phyloP scores from a whole-genome alignment of 2,797 vertebrate species.

The Chloroceryle amazona region DNA sequence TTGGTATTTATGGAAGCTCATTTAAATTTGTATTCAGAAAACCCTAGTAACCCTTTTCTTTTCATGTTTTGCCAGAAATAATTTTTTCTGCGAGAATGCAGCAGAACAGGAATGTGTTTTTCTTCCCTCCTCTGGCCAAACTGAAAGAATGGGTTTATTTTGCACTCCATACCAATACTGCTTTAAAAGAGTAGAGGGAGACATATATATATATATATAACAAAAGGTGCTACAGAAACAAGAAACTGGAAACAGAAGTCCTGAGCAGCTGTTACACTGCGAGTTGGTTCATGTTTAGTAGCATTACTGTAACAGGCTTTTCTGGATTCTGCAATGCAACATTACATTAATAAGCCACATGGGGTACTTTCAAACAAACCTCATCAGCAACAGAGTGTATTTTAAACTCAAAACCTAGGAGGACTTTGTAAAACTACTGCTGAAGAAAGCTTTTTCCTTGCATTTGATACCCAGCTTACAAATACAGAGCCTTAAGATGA shows the following conservation, averaged over 20 bases:
- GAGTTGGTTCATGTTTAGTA: conserved; percentile 19
- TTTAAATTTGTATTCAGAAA: background rate
- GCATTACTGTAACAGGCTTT: conserved; percentile 26
- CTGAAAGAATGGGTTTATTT: background rate
- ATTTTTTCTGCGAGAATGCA: background rate
- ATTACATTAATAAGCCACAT: background rate
- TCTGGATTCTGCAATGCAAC: background rate
- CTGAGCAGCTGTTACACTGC: background rate
- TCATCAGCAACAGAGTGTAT: background rate
- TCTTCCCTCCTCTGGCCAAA: background rate
- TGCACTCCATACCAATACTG: background rate
- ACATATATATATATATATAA: background rate
- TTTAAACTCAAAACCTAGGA: background rate
- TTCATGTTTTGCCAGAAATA: background rate
- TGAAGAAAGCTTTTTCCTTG: background rate
- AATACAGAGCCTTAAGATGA: background rate
- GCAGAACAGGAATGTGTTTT: background rate
- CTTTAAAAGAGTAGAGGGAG: background rate
- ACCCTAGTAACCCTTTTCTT: background rate
- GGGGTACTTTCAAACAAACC: background rate
- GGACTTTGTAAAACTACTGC: background rate
- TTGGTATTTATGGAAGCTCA: background rate
- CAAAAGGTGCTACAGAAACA: background rate
- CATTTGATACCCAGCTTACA: background rate
- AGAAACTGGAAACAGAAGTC: background rate